phyloP scores from a whole-genome alignment of 1,140 invertebrate species.

The Drosophila quadrilineata region DNA sequence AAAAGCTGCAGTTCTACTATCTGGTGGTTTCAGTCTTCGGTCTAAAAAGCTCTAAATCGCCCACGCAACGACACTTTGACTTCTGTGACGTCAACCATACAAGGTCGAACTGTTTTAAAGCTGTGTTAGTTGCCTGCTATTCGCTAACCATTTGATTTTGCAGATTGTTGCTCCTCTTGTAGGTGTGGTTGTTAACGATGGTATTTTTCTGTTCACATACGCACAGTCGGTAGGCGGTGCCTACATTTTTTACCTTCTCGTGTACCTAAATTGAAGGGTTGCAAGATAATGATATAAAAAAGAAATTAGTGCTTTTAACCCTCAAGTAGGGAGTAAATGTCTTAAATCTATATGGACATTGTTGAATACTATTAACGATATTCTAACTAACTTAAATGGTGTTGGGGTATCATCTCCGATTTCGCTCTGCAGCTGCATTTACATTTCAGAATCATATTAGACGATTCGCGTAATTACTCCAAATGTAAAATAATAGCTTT shows the following conservation, averaged over 20 bases:
- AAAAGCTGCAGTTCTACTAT: background rate
- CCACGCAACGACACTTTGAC: conserved; percentile 27
- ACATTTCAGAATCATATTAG: conserved; percentile 40
- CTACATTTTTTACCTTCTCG: conserved; percentile 29
- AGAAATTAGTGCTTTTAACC: conserved; percentile 4
- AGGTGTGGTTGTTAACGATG: conserved; percentile 17
- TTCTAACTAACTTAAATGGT: too few species aligned
- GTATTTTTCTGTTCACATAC: conserved; percentile 44
- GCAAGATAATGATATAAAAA: conserved; percentile 25
- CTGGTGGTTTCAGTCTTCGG: conserved; percentile 41
- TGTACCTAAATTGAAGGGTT: conserved; percentile 27
- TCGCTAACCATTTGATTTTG: conserved; percentile 56
- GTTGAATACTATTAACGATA: too few species aligned
- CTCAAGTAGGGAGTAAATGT: background rate
- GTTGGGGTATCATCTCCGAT: background rate
- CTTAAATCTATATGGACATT: too few species aligned
- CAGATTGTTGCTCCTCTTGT: conserved; percentile 21
- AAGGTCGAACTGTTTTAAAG: conserved; percentile 59
- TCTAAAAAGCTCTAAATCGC: conserved; percentile 32
- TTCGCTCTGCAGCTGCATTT: conserved; percentile 57
- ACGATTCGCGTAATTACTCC: conserved; percentile 39
- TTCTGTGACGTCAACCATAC: conserved; percentile 53
- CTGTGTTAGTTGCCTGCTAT: conserved; percentile 57
- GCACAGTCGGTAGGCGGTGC: conserved; percentile 61
- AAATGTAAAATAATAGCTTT: conserved; percentile 54